These are phyloP conservation scores for Umimayanthus kanabou DNA, from an alignment of 92 coral and sea anemone species.

Conservation along the genomic window DNA sequence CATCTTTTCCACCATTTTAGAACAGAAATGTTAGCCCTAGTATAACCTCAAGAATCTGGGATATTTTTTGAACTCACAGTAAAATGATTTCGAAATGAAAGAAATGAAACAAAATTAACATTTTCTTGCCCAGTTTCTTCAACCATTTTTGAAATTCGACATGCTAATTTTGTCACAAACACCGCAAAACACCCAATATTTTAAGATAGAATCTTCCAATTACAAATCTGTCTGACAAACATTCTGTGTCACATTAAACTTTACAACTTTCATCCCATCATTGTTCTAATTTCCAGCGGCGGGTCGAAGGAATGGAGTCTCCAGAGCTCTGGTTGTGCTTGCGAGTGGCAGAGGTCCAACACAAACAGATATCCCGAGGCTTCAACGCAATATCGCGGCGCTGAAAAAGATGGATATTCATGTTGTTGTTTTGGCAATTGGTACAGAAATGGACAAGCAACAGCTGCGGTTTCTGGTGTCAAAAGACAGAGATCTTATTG, in stretches of 20 bases:
- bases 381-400: constrained; percentile 53
- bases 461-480: constrained; percentile 47
- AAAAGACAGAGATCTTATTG: constrained; percentile 36
- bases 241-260: background rate
- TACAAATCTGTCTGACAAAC: too few relatives aligned
- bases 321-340: constrained; percentile 60
- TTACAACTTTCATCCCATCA: background rate
- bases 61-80: too few relatives aligned
- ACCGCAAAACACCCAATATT: too few relatives aligned
- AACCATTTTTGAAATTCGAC: too few relatives aligned
- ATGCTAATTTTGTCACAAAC: too few relatives aligned
- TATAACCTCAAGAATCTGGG: too few relatives aligned
- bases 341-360: constrained; percentile 53
- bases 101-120: too few relatives aligned
- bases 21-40: too few relatives aligned
- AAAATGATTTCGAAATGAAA: too few relatives aligned
- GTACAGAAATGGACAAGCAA: constrained; percentile 40
- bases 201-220: too few relatives aligned
- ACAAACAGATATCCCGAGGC: constrained; percentile 48
- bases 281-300: constrained; percentile 3
- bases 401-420: constrained; percentile 57
- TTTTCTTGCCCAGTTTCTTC: too few relatives aligned
- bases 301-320: constrained; percentile 61
- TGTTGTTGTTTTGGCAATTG: constrained; percentile 66
- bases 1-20: too few relatives aligned